Conservation (phyloP, 2,888 invertebrate genomes). For the Standfussiana lucernea region DNA sequence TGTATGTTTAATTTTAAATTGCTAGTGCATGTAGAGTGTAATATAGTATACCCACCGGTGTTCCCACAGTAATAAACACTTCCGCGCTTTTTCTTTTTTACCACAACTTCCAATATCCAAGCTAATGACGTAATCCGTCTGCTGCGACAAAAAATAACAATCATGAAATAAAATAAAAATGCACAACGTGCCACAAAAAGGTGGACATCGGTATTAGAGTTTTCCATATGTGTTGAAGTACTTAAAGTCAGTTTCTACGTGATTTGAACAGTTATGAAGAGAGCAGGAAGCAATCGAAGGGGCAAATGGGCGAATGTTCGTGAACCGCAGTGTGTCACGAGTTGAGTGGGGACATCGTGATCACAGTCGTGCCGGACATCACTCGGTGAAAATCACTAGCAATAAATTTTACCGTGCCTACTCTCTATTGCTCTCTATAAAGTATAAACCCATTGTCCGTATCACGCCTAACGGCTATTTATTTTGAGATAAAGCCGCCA, state of each 20-base stretch:
- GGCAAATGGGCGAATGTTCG: constrained; percentile 55
- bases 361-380: constrained; percentile 79
- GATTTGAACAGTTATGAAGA: constrained; percentile 59
- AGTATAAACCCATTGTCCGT: constrained; percentile 60
- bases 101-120: constrained; percentile 6
- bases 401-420: constrained; percentile 73
- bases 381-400: constrained; percentile 73
- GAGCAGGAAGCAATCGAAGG: constrained; percentile 53
- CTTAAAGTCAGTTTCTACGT: constrained; percentile 56
- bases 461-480: constrained; percentile 63
- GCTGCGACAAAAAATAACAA: constrained; percentile 12
- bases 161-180: constrained; percentile 42
- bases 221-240: constrained; percentile 40
- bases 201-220: constrained; percentile 25
- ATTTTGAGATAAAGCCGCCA: constrained; percentile 47
- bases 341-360: constrained; percentile 64
- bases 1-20: neutral
- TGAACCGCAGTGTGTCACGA: constrained; percentile 79
- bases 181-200: constrained; percentile 30
- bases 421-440: constrained; percentile 56
- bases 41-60: constrained; percentile 10
- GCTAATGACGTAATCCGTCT: constrained; percentile 36
- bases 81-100: constrained; percentile 44
- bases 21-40: neutral
- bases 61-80: constrained; percentile 47